These are phyloP conservation scores for Drosophila simulans DNA, from an alignment of 1,140 invertebrate species.

Conservation along the genomic window DNA sequence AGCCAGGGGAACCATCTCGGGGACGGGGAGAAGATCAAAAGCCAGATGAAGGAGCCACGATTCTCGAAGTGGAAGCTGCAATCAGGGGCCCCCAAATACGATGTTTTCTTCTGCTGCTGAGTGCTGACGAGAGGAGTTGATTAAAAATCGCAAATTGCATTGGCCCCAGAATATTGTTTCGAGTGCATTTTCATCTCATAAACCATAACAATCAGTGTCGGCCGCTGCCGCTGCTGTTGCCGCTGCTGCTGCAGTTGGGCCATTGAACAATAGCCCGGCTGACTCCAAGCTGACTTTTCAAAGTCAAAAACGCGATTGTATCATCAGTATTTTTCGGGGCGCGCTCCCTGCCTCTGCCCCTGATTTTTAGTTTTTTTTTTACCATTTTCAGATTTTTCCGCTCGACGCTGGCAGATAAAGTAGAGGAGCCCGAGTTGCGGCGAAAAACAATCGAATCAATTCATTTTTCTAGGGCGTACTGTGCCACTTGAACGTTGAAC, in stretches of 20 bases:
- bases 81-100: slow-evolving; percentile 37
- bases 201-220: slow-evolving; percentile 71
- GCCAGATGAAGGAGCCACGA: slow-evolving; percentile 20
- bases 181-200: slow-evolving; percentile 72
- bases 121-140: slow-evolving; percentile 18
- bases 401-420: slow-evolving; percentile 61
- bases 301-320: slow-evolving; percentile 83
- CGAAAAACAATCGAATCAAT: slow-evolving; percentile 83
- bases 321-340: slow-evolving; percentile 64
- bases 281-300: slow-evolving; percentile 72
- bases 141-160: slow-evolving; percentile 56
- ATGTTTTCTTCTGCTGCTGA: slow-evolving; percentile 62
- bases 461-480: slow-evolving; percentile 84
- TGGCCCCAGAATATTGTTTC: slow-evolving; percentile 60
- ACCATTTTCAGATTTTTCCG: slow-evolving; percentile 49
- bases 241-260: slow-evolving; percentile 12
- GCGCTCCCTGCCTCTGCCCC: slow-evolving; percentile 53
- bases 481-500: slow-evolving; percentile 85
- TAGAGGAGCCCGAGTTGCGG: slow-evolving; percentile 45
- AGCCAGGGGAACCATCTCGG: slow-evolving; percentile 1
- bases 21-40: slow-evolving; percentile 7
- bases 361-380: slow-evolving; percentile 24
- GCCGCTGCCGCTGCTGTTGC: slow-evolving; percentile 14
- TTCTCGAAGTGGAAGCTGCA: slow-evolving; percentile 34
- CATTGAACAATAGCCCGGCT: slow-evolving; percentile 72